Evolutionary conservation across 2,113 vertebrate species (phyloP), one percentile per base, ranked within the genome.

Genomic region (Vidua chalybeata): DNA sequence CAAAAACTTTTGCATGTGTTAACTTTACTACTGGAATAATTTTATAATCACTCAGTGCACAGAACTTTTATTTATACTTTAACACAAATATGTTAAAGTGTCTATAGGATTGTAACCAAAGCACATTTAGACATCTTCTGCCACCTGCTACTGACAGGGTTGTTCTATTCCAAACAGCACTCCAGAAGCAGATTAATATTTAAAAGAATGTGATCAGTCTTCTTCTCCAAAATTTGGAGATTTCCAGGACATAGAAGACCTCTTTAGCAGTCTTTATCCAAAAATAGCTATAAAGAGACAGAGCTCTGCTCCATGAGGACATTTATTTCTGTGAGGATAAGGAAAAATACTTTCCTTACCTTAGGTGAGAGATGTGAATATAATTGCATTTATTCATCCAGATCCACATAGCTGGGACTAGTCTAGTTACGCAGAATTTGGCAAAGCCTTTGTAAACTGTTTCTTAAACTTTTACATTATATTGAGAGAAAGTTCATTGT

Each of bases 271-370:
- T 92, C 49, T 72, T 69, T 82, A 68, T 54, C 31, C 81, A 74
- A 93, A 94, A 94, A 75, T 77, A 82, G 45, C 54, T 76, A 30
- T 64, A 59, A 74, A 49, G 45, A 80, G 39, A 45, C 4, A 67
- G 27, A 51, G 11, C 39, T 92, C 55, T 76, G 8, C 84, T 83
- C 43, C 45, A n/a, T 45, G 77, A 94, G 51, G 55, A 41, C 62
- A 73, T 89, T 88, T 87, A 71, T 84, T 96, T 93, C 48, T 81
- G 56, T 63, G 21, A 77, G 31, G 59, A 80, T 76, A 74, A 74
- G n/a, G 54, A 86, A 93, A 89, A 91, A 67, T 55, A 27, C 17
- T 15, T 90, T 74, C 78, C 52, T 86, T 90, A n/a, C 24, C 30
- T 76, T 72, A 66, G 66, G 41, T 78, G 87, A 71, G 33, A 69